phyloP scores from a whole-genome alignment of 2,797 vertebrate species.

The Sebastes goodei region DNA sequence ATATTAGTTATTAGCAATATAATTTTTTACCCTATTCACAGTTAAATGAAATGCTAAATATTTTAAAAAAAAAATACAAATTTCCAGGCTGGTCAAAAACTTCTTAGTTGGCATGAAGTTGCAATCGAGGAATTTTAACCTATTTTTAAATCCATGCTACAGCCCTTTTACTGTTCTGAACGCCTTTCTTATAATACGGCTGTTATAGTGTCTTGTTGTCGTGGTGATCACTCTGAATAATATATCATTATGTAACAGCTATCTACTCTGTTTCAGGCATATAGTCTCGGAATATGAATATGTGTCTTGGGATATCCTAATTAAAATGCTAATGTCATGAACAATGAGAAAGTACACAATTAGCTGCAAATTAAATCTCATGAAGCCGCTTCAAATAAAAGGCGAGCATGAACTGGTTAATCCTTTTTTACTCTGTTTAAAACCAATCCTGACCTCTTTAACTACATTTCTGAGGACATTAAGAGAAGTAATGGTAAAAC shows the following conservation, averaged over 20 bases:
- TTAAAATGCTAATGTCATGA: conserved; percentile 78
- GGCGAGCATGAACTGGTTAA: conserved; percentile 67
- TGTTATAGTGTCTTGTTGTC: conserved; percentile 16
- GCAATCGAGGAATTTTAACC: neutral
- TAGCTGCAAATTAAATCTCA: conserved; percentile 78
- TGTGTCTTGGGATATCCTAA: conserved; percentile 66
- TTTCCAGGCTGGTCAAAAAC: neutral
- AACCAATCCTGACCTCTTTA: conserved; percentile 65
- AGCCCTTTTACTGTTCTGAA: neutral
- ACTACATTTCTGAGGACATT: conserved; percentile 58
- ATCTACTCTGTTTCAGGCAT: conserved; percentile 50
- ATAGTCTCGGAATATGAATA: conserved; percentile 52
- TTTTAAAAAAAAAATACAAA: neutral
- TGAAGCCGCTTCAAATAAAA: conserved; percentile 65
- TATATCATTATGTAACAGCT: conserved; percentile 63
- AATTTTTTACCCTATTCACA: no score
- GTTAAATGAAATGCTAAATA: neutral
- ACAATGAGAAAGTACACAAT: conserved; percentile 72
- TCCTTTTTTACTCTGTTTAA: conserved; percentile 73
- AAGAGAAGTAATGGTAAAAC: conserved; percentile 68
- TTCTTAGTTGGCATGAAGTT: neutral
- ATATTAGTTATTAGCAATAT: no score
- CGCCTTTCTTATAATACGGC: neutral
- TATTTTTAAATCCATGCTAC: neutral
- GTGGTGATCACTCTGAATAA: conserved; percentile 25